These are phyloP conservation scores for Amorpha juglandis DNA, from an alignment of 2,888 invertebrate species.

Conservation along the genomic window DNA sequence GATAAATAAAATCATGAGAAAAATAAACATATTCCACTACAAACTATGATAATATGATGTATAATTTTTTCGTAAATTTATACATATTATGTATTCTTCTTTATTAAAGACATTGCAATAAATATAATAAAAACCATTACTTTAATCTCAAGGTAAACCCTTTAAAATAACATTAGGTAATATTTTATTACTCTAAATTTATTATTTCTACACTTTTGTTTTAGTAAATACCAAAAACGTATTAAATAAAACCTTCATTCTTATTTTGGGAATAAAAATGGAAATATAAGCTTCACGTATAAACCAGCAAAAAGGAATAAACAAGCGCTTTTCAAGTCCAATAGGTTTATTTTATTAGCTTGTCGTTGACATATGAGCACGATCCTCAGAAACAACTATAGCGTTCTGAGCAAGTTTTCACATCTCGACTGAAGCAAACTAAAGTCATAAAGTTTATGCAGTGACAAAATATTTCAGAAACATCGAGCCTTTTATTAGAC, in stretches of 20 bases:
- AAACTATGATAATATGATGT: too few species aligned
- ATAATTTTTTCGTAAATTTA: too few species aligned
- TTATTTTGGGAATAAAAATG: background rate
- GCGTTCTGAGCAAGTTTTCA: slow-evolving; percentile 28
- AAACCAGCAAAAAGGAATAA: background rate
- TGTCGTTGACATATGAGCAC: slow-evolving; percentile 28
- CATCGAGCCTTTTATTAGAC: slow-evolving; percentile 76
- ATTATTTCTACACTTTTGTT: background rate
- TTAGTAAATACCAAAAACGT: too few species aligned
- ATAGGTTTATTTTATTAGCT: slow-evolving; percentile 43
- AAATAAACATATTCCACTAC: too few species aligned
- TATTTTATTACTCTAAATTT: too few species aligned
- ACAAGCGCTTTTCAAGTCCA: slow-evolving; percentile 18
- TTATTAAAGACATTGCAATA: too few species aligned
- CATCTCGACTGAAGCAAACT: slow-evolving; percentile 50
- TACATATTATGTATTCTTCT: too few species aligned
- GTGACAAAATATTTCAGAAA: slow-evolving; percentile 81
- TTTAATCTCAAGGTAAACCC: too few species aligned
- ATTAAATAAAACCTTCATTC: background rate
- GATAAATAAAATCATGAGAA: too few species aligned
- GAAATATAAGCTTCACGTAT: background rate
- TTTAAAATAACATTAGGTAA: too few species aligned
- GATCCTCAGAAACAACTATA: slow-evolving; percentile 11
- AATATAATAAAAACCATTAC: too few species aligned
- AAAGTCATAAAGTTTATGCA: slow-evolving; percentile 81